Evolutionary conservation across 2,888 invertebrate genomes (phyloP), one percentile per base, ranked within the genome.

Genomic region (Drosophila rubida): DNA sequence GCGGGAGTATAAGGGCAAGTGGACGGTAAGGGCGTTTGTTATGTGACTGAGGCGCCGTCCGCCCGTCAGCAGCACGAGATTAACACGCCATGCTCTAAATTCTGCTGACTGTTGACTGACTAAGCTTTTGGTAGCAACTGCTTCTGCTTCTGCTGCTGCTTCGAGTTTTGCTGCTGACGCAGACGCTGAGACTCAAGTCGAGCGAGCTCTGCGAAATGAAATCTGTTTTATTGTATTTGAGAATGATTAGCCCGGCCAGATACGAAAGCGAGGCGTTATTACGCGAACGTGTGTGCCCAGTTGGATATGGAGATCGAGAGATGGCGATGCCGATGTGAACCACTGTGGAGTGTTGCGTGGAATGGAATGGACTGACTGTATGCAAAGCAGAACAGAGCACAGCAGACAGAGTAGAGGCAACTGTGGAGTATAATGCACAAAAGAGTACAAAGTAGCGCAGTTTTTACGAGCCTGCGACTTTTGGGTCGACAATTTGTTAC

Each of bases 191-290:
- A 32, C n/a, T 32, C 5, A n/a, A 32, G 32, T n/a, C 32, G 30
- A 32, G 48, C 30, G 32, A 48, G 32, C 16, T 46, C 46, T n/a
- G 25, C 42, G 69, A 80, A 61, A 75, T 53, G 63, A 85, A 48
- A 79, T 82, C 72, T 72, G 75, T 80, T 85, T 83, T 83, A 83
- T 85, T 85, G 77, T 87, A 84, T 83, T 83, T 83, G 82, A 84
- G 62, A 81, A 83, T 87, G 82, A 87, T 83, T 83, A 83, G 82
- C 64, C 51, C 53, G 53, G 16, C 30, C 61, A 83, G 87, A 83
- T 87, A 83, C 69, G 76, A 54, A 69, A 57, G 44, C 75, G 59
- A 70, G 74, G 78, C 61, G 69, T 68, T 78, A 78, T 84, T 68
- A 75, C 53, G 75, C 64, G 70, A 70, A 77, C 74, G 87, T 84